Evolutionary conservation across 2,888 invertebrate genomes (phyloP), one percentile per base, ranked within the genome.

Genomic region (Eilema sororculum): DNA sequence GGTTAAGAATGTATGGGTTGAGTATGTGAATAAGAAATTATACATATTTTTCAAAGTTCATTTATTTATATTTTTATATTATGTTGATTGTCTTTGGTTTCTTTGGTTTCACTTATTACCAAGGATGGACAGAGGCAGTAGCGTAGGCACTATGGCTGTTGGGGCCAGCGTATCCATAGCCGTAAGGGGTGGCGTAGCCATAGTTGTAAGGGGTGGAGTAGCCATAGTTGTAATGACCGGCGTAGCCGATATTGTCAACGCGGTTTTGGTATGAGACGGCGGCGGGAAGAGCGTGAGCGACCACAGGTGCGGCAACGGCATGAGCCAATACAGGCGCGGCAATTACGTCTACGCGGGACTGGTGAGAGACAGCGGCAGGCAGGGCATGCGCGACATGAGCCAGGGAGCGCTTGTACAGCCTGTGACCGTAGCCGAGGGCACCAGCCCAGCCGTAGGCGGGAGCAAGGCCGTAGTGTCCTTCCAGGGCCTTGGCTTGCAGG

Each of bases 401-500:
- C 78, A 89, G 77, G 61, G 90, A 90, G 69, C 91, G 90, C 80
- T 90, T 91, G 84, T 90, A 87, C 81, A 91, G 83, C 85, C 79
- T 25, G 86, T 79, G 24, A 69, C 77, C 62, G 46, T 64, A 52
- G 64, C 89, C 80, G 80, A 88, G 87, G 78, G 84, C 82, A 67
- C 83, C 84, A 67, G 83, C 82, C 80, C 84, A 46, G 46, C 46
- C 46, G 20, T 41, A 41, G 41, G 33, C 85, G 65, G 85, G 87
- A 37, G 86, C 78, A 64, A 84, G 85, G 77, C 86, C 88, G 84
- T 84, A 84, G 85, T 90, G 87, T 72, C 88, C 90, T 60, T 94
- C 94, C 87, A 95, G 86, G 69, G 93, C 93, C 82, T 95, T 95
- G 77, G 95, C 95, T 81, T 95, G 94, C 81, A 93, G 91, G 85